A percentile compares a stretch with the other conserved stretches of the same genome.
These are phyloP conservation scores for Microcaecilia unicolor DNA, from an alignment of 2,797 vertebrate species.

Conservation along the genomic window DNA sequence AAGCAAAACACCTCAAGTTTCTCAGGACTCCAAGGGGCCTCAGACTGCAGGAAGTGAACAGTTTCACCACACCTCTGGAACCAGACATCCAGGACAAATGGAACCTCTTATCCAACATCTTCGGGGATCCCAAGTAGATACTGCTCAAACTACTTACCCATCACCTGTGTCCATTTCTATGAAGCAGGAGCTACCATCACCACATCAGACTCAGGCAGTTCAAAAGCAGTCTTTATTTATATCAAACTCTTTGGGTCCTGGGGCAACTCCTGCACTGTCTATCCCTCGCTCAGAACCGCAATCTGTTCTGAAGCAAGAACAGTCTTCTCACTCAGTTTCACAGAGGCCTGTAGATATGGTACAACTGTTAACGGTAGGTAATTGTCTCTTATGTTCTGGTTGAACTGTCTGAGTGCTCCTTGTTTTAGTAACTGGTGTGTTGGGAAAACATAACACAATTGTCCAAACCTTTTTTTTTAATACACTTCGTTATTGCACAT, in stretches of 20 bases:
- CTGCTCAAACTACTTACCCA: slow-evolving; percentile 76
- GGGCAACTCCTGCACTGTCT: slow-evolving; percentile 51
- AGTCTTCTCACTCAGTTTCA: slow-evolving; percentile 45
- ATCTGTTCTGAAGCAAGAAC: slow-evolving; percentile 63
- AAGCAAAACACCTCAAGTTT: slow-evolving; percentile 73
- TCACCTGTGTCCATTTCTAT: slow-evolving; percentile 71
- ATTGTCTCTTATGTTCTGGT: too few relatives aligned
- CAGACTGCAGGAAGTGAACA: slow-evolving; percentile 48
- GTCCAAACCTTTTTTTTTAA: too few relatives aligned
- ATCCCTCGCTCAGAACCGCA: slow-evolving; percentile 61
- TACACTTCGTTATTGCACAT: too few relatives aligned
- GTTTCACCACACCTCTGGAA: slow-evolving; percentile 55
- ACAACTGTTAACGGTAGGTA: slow-evolving; percentile 83
- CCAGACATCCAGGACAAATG: slow-evolving; percentile 60
- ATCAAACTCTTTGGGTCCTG: slow-evolving; percentile 46
- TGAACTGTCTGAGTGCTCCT: too few relatives aligned
- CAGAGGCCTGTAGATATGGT: slow-evolving; percentile 89
- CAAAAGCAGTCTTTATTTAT: slow-evolving; percentile 56
- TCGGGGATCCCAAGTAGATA: slow-evolving; percentile 65
- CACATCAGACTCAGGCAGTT: slow-evolving; percentile 48
- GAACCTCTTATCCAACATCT: slow-evolving; percentile 67
- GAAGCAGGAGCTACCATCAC: slow-evolving; percentile 68
- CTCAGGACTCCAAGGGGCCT: slow-evolving; percentile 69
- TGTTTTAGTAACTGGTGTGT: too few relatives aligned
- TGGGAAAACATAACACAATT: too few relatives aligned